A percentile compares a stretch with the other conserved stretches of the same genome.
Evolutionary conservation across 2,113 vertebrate species (phyloP).

Genomic region (Proterorhinus semilunaris): DNA sequence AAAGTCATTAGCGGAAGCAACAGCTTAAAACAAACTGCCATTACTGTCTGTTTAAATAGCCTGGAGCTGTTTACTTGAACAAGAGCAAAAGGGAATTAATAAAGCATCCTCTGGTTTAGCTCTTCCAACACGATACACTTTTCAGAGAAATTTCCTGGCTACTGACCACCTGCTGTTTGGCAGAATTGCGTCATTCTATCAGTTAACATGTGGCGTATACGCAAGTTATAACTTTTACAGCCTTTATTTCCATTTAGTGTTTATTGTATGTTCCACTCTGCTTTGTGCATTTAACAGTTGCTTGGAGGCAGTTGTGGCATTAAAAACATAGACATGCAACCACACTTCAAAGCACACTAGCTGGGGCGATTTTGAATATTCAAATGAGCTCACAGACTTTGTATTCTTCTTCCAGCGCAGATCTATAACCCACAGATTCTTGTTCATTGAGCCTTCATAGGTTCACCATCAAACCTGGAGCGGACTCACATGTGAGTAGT

Average conservation of each 20-base stretch:
- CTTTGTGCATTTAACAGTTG: slow-evolving; percentile 18
- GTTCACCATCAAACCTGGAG: slow-evolving; percentile 24
- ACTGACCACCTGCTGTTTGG: slow-evolving; percentile 40
- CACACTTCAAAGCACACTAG: slow-evolving; percentile 41
- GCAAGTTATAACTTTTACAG: slow-evolving; percentile 8
- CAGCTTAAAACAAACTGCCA: slow-evolving; percentile 33
- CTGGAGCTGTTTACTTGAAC: slow-evolving; percentile 40
- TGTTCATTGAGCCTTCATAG: slow-evolving; percentile 4
- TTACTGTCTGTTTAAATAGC: slow-evolving; percentile 24
- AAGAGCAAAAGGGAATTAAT: slow-evolving; percentile 44
- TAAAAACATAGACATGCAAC: slow-evolving; percentile 41
- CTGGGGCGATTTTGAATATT: slow-evolving; percentile 28
- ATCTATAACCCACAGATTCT: not conserved
- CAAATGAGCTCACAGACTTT: slow-evolving; percentile 29
- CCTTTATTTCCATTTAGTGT: not conserved
- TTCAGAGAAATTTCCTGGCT: slow-evolving; percentile 36
- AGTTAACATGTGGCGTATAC: not conserved
- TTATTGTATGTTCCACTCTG: slow-evolving; percentile 13
- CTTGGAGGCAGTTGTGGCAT: slow-evolving; percentile 16
- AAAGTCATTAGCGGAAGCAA: slow-evolving; percentile 38
- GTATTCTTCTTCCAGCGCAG: not conserved
- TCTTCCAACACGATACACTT: slow-evolving; percentile 38
- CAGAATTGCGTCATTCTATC: slow-evolving; percentile 30
- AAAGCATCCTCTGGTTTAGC: slow-evolving; percentile 30
- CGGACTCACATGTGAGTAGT: slow-evolving; percentile 21